Evolutionary conservation across 2,113 vertebrate genomes (phyloP).

Genomic region (Delphinapterus leucas): DNA sequence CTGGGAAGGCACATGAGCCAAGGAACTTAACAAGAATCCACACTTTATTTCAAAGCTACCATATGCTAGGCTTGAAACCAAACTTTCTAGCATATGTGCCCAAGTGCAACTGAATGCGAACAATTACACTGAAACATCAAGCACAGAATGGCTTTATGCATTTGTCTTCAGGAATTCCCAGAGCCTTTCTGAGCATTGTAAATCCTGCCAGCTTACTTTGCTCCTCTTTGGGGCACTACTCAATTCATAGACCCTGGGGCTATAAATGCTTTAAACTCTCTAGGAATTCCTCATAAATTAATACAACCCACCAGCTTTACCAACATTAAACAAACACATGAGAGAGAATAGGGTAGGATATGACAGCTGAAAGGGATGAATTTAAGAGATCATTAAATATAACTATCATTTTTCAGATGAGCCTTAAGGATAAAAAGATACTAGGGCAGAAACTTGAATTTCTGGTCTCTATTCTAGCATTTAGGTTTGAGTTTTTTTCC

Average conservation of each 20-base stretch:
- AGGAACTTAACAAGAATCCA: constrained; percentile 59
- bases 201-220: neutral
- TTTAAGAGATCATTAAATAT: neutral
- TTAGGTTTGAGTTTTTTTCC: accelerated
- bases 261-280: neutral
- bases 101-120: constrained; percentile 40
- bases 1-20: constrained; percentile 29
- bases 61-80: constrained; percentile 62
- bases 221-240: neutral
- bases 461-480: neutral
- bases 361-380: neutral
- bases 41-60: constrained; percentile 59
- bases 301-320: neutral
- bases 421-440: neutral
- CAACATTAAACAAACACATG: neutral
- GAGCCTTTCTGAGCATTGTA: neutral
- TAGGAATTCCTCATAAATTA: neutral
- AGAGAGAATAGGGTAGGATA: neutral
- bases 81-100: constrained; percentile 55
- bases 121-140: neutral
- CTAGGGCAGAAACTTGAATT: neutral
- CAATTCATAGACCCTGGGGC: neutral
- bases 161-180: constrained; percentile 18
- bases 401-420: neutral
- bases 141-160: neutral